A percentile compares a stretch with the other conserved stretches of the same genome.
Conservation (phyloP, 2,113 vertebrate species). For the Brienomyrus longianalis region DNA sequence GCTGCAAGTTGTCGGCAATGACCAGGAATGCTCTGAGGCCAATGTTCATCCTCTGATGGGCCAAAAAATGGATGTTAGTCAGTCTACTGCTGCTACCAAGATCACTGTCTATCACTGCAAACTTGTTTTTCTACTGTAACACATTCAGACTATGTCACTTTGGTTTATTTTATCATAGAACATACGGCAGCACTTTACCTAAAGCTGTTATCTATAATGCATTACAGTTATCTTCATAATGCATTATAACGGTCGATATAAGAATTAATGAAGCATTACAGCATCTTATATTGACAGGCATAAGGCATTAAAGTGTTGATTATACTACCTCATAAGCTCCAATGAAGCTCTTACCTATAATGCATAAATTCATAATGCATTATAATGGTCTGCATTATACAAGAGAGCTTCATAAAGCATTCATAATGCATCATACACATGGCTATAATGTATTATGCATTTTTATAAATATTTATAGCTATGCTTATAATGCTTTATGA, state of each 20-base stretch:
- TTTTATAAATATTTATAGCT: not conserved
- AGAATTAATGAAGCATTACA: not conserved
- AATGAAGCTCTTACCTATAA: not conserved
- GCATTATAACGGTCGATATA: not conserved
- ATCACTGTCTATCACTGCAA: not conserved
- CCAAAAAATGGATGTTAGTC: not conserved
- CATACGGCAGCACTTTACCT: not conserved
- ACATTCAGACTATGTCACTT: not conserved
- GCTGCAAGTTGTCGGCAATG: slow-evolving; percentile 92
- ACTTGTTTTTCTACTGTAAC: not conserved
- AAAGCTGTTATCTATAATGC: not conserved
- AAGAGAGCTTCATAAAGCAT: no score
- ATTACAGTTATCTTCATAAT: not conserved
- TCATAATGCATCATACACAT: no score
- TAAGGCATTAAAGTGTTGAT: not conserved
- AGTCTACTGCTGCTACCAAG: not conserved
- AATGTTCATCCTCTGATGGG: slow-evolving; percentile 94
- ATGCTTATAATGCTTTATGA: not conserved
- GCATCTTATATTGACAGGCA: not conserved
- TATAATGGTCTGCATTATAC: no score
- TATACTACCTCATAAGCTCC: not conserved
- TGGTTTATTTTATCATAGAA: not conserved
- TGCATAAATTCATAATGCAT: not conserved
- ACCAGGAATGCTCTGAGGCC: slow-evolving; percentile 93
- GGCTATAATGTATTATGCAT: not conserved